Conservation (phyloP, 2,113 vertebrate genomes). For the Oryzias celebensis region DNA sequence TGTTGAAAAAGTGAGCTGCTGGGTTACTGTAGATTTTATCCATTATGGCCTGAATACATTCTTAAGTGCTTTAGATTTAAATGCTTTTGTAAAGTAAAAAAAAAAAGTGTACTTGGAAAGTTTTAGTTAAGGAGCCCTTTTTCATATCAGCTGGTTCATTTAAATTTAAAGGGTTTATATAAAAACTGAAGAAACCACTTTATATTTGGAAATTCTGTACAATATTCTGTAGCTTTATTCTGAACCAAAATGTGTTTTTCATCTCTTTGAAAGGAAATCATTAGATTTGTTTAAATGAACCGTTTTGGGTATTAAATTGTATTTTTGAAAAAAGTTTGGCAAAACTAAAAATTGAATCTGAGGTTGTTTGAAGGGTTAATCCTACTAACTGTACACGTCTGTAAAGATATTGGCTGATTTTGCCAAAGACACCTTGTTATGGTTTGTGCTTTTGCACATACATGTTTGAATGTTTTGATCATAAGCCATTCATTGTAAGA, state of each 20-base stretch:
- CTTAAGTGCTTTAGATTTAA: slow-evolving; percentile 46
- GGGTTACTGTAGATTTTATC: slow-evolving; percentile 8
- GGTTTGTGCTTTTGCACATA: slow-evolving; percentile 54
- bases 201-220: slow-evolving; percentile 49
- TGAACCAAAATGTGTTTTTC: slow-evolving; percentile 58
- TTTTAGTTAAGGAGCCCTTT: slow-evolving; percentile 45
- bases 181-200: slow-evolving; percentile 54
- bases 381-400: slow-evolving; percentile 42
- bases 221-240: slow-evolving; percentile 41
- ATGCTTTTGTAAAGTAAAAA: slow-evolving; percentile 31
- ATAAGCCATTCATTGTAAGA: slow-evolving; percentile 63
- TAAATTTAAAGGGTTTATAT: slow-evolving; percentile 16
- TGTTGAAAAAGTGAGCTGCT: slow-evolving; percentile 11
- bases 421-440: slow-evolving; percentile 61
- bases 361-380: slow-evolving; percentile 46
- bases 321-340: slow-evolving; percentile 24
- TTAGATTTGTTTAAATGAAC: slow-evolving; percentile 46
- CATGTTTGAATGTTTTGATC: slow-evolving; percentile 57
- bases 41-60: slow-evolving; percentile 36
- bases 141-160: slow-evolving; percentile 49
- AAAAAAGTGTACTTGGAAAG: slow-evolving; percentile 45
- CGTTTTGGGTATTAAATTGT: slow-evolving; percentile 25
- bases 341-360: slow-evolving; percentile 21
- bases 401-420: slow-evolving; percentile 52
- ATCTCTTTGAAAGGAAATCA: slow-evolving; percentile 43